Evolutionary conservation across 64 coral and sea anemone species (phyloP).

Genomic region (Porites australiensis): DNA sequence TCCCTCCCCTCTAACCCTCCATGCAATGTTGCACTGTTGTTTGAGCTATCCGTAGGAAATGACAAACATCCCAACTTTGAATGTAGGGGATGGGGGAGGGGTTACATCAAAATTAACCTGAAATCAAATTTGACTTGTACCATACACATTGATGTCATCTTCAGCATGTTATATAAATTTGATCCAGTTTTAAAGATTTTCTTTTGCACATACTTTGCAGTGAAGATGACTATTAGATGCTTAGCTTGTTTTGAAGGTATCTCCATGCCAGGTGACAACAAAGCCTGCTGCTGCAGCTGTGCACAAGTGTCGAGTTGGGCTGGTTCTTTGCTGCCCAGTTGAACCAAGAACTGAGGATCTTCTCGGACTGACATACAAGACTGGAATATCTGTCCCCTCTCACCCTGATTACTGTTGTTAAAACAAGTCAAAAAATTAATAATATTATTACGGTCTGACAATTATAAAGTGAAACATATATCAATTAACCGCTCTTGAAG

Average conservation of each 20-base stretch:
- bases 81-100: too few relatives aligned
- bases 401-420: conserved; percentile 28
- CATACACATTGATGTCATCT: too few relatives aligned
- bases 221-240: conserved; percentile 9
- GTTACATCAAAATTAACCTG: too few relatives aligned
- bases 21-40: too few relatives aligned
- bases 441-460: not conserved
- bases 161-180: too few relatives aligned
- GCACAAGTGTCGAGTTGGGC: not conserved
- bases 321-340: not conserved
- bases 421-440: not conserved
- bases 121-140: too few relatives aligned
- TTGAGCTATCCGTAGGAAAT: too few relatives aligned
- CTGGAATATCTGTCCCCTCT: conserved; percentile 41
- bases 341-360: conserved; percentile 50
- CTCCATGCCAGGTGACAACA: conserved; percentile 46
- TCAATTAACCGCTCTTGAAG: too few relatives aligned
- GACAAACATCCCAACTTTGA: too few relatives aligned
- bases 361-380: conserved; percentile 44
- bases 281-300: not conserved
- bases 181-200: too few relatives aligned
- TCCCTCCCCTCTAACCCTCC: too few relatives aligned
- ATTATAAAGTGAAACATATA: too few relatives aligned
- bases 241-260: conserved; percentile 43
- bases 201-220: conserved; percentile 37